Percentiles rank a stretch among this genome's conserved stretches.
phyloP scores from a whole-genome alignment of 2,888 invertebrate species.

The Dryomyza anilis region DNA sequence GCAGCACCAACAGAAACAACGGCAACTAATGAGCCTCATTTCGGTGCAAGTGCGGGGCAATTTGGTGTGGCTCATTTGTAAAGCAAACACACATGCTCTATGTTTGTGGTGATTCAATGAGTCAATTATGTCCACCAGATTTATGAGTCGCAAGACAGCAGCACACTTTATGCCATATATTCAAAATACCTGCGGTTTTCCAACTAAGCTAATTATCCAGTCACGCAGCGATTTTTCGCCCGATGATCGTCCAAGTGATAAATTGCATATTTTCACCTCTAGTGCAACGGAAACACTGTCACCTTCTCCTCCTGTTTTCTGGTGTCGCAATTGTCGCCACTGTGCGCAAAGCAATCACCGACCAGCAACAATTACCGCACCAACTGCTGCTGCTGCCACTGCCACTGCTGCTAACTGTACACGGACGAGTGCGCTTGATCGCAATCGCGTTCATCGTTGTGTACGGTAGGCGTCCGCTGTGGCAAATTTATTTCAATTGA shows the following conservation, averaged over 20 bases:
- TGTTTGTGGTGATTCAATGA: neutral
- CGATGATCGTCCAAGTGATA: slow-evolving; percentile 1
- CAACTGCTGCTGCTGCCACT: neutral
- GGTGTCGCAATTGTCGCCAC: too few species aligned
- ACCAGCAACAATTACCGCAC: neutral
- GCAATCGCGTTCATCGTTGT: too few species aligned
- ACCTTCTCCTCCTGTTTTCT: neutral
- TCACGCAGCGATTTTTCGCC: neutral
- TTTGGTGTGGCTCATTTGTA: neutral
- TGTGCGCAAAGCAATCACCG: neutral
- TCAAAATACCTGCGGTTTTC: neutral
- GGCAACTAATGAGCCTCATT: neutral
- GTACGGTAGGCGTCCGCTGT: neutral
- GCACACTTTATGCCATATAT: neutral
- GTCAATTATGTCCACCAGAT: neutral
- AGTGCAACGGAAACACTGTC: neutral
- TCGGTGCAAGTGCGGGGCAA: too few species aligned
- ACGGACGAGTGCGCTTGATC: neutral
- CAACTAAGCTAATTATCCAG: too few species aligned
- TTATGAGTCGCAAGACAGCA: slow-evolving; percentile 1
- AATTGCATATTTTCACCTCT: neutral
- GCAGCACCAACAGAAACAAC: too few species aligned
- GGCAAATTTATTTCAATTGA: slow-evolving; percentile 1
- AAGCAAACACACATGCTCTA: neutral
- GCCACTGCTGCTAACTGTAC: neutral